phyloP scores from a whole-genome alignment of 92 coral and sea anemone species.

The Porites divaricata region DNA sequence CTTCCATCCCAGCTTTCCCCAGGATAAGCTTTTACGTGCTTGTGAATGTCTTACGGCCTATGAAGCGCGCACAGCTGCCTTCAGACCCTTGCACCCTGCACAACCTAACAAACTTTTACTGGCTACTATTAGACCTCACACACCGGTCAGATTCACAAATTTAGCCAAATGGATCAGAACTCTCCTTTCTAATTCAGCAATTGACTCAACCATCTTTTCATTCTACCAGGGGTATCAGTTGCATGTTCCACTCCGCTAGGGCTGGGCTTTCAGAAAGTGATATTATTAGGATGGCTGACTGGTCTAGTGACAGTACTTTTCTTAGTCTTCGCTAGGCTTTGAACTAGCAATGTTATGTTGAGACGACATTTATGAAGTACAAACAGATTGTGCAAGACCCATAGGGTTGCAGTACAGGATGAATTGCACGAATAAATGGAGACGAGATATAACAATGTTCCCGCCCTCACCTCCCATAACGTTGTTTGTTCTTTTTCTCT shows the following conservation, averaged over 20 bases:
- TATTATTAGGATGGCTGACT: conserved; percentile 50
- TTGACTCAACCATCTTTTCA: conserved; percentile 46
- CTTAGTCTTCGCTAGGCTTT: conserved; percentile 47
- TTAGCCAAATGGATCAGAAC: conserved; percentile 11
- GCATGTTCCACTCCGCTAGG: conserved; percentile 53
- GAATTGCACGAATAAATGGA: too few species aligned
- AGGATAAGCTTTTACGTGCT: conserved; percentile 43
- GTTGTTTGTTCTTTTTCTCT: too few species aligned
- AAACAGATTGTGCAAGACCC: too few species aligned
- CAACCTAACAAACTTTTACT: conserved; percentile 39
- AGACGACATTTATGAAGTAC: too few species aligned
- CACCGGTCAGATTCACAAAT: conserved; percentile 15
- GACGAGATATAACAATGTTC: not conserved
- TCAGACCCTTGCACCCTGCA: conserved; percentile 43
- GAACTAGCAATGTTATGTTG: conserved; percentile 58
- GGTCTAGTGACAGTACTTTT: conserved; percentile 49
- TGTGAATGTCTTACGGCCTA: conserved; percentile 37
- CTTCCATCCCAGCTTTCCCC: conserved; percentile 54
- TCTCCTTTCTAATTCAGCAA: not conserved
- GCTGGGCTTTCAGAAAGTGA: conserved; percentile 42
- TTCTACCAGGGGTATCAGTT: conserved; percentile 60
- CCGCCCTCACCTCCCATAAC: too few species aligned
- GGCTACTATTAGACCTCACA: conserved; percentile 52
- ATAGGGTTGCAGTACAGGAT: too few species aligned
- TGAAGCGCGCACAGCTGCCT: conserved; percentile 28